Evolutionary conservation across 2,113 vertebrate species (phyloP).

Genomic region (Microtus pennsylvanicus): DNA sequence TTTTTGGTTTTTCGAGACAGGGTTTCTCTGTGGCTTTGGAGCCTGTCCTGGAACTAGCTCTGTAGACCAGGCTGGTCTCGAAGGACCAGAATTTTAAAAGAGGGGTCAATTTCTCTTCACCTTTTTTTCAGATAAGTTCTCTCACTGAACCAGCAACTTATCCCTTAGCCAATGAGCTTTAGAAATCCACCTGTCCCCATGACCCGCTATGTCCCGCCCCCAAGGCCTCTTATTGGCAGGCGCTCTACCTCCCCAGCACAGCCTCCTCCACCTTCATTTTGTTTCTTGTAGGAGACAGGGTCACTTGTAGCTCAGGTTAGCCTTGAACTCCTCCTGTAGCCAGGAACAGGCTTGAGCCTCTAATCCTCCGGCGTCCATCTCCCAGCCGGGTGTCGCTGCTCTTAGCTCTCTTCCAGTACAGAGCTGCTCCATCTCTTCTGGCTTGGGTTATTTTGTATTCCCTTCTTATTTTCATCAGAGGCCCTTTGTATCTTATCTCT

Average conservation of each 20-base stretch:
- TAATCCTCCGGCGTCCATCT: background rate
- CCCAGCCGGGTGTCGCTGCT: background rate
- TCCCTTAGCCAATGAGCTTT: background rate
- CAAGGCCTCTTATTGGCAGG: too few species aligned
- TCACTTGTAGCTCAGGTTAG: background rate
- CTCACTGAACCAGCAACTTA: background rate
- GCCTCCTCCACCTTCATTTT: background rate
- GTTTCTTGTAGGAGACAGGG: background rate
- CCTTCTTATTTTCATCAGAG: constrained; percentile 41
- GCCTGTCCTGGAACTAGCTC: too few species aligned
- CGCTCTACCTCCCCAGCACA: too few species aligned
- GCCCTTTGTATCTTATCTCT: constrained; percentile 36
- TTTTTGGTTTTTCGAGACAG: too few species aligned
- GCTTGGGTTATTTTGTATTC: constrained; percentile 1
- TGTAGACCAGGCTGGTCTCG: too few species aligned
- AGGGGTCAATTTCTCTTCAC: background rate
- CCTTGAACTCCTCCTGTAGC: background rate
- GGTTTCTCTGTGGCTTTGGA: too few species aligned
- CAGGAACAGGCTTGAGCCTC: background rate
- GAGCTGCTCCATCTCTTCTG: background rate
- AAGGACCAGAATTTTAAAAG: background rate
- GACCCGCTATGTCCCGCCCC: too few species aligned
- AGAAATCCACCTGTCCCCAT: background rate
- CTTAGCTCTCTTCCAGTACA: background rate
- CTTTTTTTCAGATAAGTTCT: background rate